A percentile compares a stretch with the other conserved stretches of the same genome.
phyloP scores from a whole-genome alignment of 2,888 invertebrate genomes.

The Fabriciana adippe region DNA sequence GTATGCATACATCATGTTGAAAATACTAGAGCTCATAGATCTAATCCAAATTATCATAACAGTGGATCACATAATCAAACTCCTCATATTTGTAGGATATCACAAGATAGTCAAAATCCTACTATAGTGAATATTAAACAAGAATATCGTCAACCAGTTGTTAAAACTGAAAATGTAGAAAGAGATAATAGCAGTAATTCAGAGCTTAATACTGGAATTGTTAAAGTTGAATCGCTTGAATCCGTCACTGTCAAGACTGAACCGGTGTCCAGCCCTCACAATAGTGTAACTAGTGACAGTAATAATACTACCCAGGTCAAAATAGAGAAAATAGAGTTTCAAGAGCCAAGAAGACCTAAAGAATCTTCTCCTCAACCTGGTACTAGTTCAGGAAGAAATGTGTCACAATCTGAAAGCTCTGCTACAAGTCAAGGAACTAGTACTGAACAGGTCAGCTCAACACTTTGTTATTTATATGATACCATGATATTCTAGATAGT shows the following conservation, averaged over 20 bases:
- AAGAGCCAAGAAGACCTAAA: slow-evolving; percentile 41
- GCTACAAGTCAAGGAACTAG: slow-evolving; percentile 33
- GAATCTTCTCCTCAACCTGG: slow-evolving; percentile 67
- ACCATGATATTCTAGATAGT: background rate
- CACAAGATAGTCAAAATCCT: slow-evolving; percentile 12
- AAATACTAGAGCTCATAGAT: slow-evolving; percentile 6
- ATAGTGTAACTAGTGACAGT: slow-evolving; percentile 39
- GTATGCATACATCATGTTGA: slow-evolving; percentile 1
- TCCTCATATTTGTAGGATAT: background rate
- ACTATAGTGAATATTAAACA: slow-evolving; percentile 56
- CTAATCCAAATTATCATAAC: background rate
- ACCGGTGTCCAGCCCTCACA: slow-evolving; percentile 42
- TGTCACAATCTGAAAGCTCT: slow-evolving; percentile 43
- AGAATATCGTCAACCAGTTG: slow-evolving; percentile 53
- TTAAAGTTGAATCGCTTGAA: slow-evolving; percentile 55
- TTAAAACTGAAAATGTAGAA: slow-evolving; percentile 51
- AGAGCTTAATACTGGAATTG: slow-evolving; percentile 36
- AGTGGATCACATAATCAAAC: background rate
- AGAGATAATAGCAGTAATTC: slow-evolving; percentile 14
- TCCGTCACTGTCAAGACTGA: slow-evolving; percentile 57
- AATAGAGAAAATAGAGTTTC: slow-evolving; percentile 53
- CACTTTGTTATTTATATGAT: background rate
- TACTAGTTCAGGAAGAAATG: slow-evolving; percentile 57
- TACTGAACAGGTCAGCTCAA: slow-evolving; percentile 8
- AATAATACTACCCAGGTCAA: slow-evolving; percentile 54